Conservation (phyloP, 2,888 invertebrate genomes). For the Scaeva pyrastri region DNA sequence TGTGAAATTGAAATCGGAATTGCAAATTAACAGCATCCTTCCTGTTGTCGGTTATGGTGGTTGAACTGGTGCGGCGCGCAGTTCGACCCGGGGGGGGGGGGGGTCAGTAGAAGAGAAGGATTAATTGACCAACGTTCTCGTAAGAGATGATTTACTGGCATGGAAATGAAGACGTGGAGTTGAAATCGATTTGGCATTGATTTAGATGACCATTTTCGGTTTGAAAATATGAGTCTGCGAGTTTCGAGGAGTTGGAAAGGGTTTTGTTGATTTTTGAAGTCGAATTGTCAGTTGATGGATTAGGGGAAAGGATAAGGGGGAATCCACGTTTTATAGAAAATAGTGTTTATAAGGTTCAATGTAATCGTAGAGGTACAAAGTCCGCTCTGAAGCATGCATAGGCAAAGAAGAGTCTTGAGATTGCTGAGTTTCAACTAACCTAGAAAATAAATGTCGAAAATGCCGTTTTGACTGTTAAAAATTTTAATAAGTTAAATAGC, state of each 20-base stretch:
- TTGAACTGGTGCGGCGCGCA: too few relatives aligned
- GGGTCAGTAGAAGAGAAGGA: conserved; percentile 51
- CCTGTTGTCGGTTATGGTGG: too few relatives aligned
- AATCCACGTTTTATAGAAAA: too few relatives aligned
- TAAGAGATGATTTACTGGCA: conserved; percentile 68
- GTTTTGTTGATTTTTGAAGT: background rate
- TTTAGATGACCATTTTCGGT: conserved; percentile 44
- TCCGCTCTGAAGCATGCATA: too few relatives aligned
- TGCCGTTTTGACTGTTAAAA: too few relatives aligned
- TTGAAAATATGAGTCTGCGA: background rate
- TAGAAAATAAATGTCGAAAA: too few relatives aligned
- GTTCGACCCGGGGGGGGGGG: background rate
- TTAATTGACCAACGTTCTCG: conserved; percentile 70
- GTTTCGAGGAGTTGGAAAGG: background rate
- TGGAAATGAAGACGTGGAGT: conserved; percentile 39
- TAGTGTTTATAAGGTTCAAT: too few relatives aligned
- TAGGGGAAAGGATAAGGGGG: background rate
- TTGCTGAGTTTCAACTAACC: too few relatives aligned
- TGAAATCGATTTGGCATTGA: conserved; percentile 61
- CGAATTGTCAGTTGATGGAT: background rate
- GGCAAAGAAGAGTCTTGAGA: too few relatives aligned
- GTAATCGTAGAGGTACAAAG: too few relatives aligned
- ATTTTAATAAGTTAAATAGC: too few relatives aligned
- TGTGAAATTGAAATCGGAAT: conserved; percentile 82
- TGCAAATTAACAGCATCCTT: conserved; percentile 81